phyloP scores from a whole-genome alignment of 2,888 invertebrate genomes.

The Ophion ventricosus region DNA sequence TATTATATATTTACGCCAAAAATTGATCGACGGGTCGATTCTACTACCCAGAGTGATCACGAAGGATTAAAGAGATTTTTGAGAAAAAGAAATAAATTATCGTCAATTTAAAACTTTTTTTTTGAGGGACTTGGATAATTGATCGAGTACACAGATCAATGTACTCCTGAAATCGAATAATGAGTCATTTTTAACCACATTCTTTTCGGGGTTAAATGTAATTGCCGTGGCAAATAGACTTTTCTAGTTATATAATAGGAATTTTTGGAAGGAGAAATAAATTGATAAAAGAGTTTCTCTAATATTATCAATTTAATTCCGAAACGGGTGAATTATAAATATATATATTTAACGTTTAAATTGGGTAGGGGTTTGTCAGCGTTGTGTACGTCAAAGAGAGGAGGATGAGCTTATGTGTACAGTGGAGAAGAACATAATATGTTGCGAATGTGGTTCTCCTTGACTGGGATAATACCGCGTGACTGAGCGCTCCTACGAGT shows the following conservation, averaged over 20 bases:
- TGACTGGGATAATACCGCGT: constrained; percentile 75
- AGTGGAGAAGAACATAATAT: constrained; percentile 67
- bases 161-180: not conserved
- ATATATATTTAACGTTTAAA: constrained; percentile 3
- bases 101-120: not conserved
- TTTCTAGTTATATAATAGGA: not conserved
- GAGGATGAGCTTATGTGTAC: constrained; percentile 51
- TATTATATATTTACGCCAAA: too few relatives aligned
- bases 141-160: not conserved
- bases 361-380: constrained; percentile 7
- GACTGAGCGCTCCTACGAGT: constrained; percentile 44
- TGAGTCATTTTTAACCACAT: too few relatives aligned
- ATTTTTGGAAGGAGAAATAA: not conserved
- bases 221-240: not conserved
- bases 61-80: too few relatives aligned
- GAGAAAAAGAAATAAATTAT: too few relatives aligned
- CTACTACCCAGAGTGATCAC: too few relatives aligned
- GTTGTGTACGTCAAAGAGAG: constrained; percentile 30
- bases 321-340: not conserved
- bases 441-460: constrained; percentile 78
- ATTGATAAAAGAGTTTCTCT: not conserved
- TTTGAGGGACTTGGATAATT: not conserved
- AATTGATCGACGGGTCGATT: too few relatives aligned
- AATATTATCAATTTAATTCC: not conserved
- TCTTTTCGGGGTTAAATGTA: too few relatives aligned